These are phyloP conservation scores for Drymodes brunneopygia DNA, from an alignment of 2,113 vertebrate species.

Conservation along the genomic window DNA sequence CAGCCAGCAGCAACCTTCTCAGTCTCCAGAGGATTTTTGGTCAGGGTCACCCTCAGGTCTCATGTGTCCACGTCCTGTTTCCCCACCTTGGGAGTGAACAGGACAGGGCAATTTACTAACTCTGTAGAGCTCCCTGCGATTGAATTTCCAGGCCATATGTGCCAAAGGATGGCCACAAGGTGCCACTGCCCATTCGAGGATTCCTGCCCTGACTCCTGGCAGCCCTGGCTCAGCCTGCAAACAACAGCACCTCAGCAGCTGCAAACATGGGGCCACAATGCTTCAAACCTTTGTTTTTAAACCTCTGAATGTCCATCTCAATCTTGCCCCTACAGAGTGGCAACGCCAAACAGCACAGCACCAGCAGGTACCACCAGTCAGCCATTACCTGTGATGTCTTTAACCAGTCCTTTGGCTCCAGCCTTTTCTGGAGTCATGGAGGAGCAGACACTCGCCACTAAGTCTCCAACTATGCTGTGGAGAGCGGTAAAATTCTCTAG, in stretches of 20 bases:
- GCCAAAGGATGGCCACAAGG: neutral
- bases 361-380: conserved; percentile 44
- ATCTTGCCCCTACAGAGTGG: neutral
- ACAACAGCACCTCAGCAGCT: rapidly evolving
- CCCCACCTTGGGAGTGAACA: neutral
- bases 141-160: neutral
- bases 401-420: conserved; percentile 74
- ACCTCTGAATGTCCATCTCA: conserved; percentile 54
- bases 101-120: neutral
- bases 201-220: neutral
- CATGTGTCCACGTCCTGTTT: neutral
- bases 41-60: neutral
- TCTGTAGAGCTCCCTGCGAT: neutral
- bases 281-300: conserved; percentile 77
- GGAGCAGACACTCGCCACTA: conserved; percentile 78
- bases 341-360: neutral
- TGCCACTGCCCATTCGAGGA: neutral
- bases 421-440: conserved; percentile 72
- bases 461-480: conserved; percentile 78
- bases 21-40: neutral
- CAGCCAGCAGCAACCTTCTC: rapidly evolving
- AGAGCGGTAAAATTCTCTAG: conserved; percentile 83
- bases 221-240: neutral
- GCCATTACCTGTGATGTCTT: conserved; percentile 86
- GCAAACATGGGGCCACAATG: rapidly evolving